A percentile compares a stretch with the other conserved stretches of the same genome.
Evolutionary conservation across 1,140 invertebrate species (phyloP).

Genomic region (Popillia japonica): DNA sequence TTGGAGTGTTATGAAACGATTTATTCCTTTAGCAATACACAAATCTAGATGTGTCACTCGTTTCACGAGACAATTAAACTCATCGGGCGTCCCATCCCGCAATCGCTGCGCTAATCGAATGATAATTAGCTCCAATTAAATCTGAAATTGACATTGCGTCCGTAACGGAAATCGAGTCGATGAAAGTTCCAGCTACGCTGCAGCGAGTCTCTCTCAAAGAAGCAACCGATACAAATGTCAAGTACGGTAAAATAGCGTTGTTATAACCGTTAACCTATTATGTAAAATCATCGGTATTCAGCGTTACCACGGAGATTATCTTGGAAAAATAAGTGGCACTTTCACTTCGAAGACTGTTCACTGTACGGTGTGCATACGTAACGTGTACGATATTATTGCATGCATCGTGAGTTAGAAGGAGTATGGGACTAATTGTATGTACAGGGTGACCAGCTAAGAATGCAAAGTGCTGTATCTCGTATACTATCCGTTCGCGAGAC

Average conservation of each 20-base stretch:
- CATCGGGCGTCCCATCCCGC: no score
- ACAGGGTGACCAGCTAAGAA: no score
- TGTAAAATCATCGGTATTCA: slow-evolving; percentile 5
- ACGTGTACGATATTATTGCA: no score
- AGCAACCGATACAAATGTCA: background rate
- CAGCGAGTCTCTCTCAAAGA: background rate
- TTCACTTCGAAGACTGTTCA: background rate
- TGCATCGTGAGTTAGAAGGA: no score
- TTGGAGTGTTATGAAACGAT: slow-evolving; percentile 1
- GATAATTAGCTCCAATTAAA: background rate
- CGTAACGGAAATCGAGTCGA: background rate
- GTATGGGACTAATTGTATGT: no score
- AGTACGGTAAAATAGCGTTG: background rate
- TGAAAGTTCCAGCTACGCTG: background rate
- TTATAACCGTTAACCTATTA: slow-evolving; percentile 10
- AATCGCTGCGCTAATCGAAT: no score
- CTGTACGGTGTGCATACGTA: no score
- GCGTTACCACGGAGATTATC: slow-evolving; percentile 1
- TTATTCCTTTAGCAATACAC: no score
- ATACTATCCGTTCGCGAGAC: no score
- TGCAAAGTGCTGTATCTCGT: no score
- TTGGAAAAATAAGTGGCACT: background rate
- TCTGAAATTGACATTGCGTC: background rate
- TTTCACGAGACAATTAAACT: no score
- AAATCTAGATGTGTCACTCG: no score